A percentile compares a stretch with the other conserved stretches of the same genome.
Conservation (phyloP, 2,797 vertebrate species). For the Neosilurus hyrtlii region DNA sequence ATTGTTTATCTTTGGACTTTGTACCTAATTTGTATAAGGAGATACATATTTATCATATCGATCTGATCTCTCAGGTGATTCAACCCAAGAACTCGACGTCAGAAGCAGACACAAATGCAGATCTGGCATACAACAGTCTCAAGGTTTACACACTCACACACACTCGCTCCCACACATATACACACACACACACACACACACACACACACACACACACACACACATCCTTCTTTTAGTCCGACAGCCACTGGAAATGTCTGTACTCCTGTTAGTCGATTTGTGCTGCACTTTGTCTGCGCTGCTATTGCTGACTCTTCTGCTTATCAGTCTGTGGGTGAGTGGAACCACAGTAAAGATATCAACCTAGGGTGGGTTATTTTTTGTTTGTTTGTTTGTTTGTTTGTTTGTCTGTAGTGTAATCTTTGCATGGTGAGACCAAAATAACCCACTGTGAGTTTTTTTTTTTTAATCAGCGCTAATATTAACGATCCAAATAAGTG, state of each 20-base stretch:
- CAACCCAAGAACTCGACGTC: slow-evolving; percentile 67
- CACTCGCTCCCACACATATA: too few species aligned
- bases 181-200: slow-evolving; percentile 27
- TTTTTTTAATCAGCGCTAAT: not conserved
- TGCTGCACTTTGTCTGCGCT: slow-evolving; percentile 49
- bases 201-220: not conserved
- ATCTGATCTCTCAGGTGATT: slow-evolving; percentile 65
- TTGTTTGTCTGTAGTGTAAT: not conserved
- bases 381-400: not conserved
- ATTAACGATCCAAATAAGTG: not conserved
- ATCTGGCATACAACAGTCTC: slow-evolving; percentile 88
- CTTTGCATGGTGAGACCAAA: not conserved
- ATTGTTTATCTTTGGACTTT: slow-evolving; percentile 19
- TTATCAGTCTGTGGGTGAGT: slow-evolving; percentile 59
- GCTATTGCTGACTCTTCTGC: slow-evolving; percentile 46
- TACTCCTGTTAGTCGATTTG: slow-evolving; percentile 56
- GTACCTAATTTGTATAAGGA: not conserved
- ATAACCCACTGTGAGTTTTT: not conserved
- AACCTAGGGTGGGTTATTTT: not conserved
- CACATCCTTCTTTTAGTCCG: not conserved
- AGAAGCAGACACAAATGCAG: slow-evolving; percentile 73
- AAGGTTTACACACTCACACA: slow-evolving; percentile 75
- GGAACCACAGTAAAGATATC: not conserved
- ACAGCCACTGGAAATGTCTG: slow-evolving; percentile 42
- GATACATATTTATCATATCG: slow-evolving; percentile 44